These are phyloP conservation scores for Phrixothrix hirtus DNA, from an alignment of 2,888 invertebrate species.

Conservation along the genomic window DNA sequence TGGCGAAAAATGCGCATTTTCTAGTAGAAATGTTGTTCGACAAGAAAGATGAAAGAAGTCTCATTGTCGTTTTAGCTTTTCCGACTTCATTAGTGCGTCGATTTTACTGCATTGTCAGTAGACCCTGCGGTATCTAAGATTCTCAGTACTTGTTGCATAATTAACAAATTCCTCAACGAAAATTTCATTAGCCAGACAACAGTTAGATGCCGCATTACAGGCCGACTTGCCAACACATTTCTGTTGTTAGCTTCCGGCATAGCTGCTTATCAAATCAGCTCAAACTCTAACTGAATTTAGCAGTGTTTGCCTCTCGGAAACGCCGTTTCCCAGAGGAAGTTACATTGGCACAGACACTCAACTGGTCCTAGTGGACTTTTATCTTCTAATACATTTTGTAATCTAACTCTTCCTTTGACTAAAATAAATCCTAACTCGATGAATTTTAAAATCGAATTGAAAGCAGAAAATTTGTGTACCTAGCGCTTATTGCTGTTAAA, in stretches of 20 bases:
- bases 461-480: constrained; percentile 21
- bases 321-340: constrained; percentile 34
- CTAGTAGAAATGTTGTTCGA: neutral
- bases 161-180: constrained; percentile 31
- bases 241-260: constrained; percentile 37
- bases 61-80: constrained; percentile 7
- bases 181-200: constrained; percentile 34
- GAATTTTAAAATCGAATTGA: constrained; percentile 27
- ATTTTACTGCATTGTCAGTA: constrained; percentile 20
- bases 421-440: constrained; percentile 26
- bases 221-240: constrained; percentile 32
- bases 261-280: constrained; percentile 39
- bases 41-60: neutral
- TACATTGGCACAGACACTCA: constrained; percentile 35
- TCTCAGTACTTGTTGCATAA: constrained; percentile 30
- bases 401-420: constrained; percentile 13
- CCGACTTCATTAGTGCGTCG: constrained; percentile 19
- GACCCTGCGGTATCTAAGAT: constrained; percentile 22
- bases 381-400: constrained; percentile 16
- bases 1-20: constrained; percentile 5
- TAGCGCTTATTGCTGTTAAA: constrained; percentile 30
- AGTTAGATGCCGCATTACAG: constrained; percentile 32
- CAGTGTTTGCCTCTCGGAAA: constrained; percentile 36
- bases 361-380: constrained; percentile 12
- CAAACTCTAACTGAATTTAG: constrained; percentile 40